Conservation (phyloP, 2,797 vertebrate species). For the Pogoniulus pusillus region DNA sequence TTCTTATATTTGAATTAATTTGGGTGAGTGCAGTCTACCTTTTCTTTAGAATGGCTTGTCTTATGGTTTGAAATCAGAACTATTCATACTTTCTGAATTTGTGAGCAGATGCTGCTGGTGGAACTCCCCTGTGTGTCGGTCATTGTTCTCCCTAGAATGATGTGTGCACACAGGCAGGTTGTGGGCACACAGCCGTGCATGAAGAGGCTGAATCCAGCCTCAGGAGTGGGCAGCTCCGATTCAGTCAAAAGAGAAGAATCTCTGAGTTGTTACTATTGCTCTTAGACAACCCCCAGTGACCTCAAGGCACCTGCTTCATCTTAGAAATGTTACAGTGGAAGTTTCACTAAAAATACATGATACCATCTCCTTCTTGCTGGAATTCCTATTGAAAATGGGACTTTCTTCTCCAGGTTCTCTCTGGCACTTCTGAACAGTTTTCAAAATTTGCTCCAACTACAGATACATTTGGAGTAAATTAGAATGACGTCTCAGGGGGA, state of each 20-base stretch:
- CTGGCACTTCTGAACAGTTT: not conserved
- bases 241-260: not conserved
- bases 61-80: conserved; percentile 24
- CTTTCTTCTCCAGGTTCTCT: not conserved
- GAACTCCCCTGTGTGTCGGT: conserved; percentile 19
- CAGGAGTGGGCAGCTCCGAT: not conserved
- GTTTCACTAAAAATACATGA: not conserved
- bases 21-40: not conserved
- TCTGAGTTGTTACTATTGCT: not conserved
- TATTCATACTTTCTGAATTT: conserved; percentile 28
- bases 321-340: not conserved
- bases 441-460: not conserved
- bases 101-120: conserved; percentile 28
- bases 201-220: not conserved
- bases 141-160: not conserved
- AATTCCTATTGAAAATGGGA: not conserved
- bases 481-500: not conserved
- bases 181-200: not conserved
- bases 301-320: not conserved
- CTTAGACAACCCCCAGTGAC: not conserved
- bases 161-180: not conserved
- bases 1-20: conserved; percentile 54
- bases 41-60: conserved; percentile 22
- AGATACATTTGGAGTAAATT: not conserved
- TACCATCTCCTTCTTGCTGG: not conserved